Evolutionary conservation across 2,113 vertebrate genomes (phyloP).

Genomic region (Ceyx melanurus): DNA sequence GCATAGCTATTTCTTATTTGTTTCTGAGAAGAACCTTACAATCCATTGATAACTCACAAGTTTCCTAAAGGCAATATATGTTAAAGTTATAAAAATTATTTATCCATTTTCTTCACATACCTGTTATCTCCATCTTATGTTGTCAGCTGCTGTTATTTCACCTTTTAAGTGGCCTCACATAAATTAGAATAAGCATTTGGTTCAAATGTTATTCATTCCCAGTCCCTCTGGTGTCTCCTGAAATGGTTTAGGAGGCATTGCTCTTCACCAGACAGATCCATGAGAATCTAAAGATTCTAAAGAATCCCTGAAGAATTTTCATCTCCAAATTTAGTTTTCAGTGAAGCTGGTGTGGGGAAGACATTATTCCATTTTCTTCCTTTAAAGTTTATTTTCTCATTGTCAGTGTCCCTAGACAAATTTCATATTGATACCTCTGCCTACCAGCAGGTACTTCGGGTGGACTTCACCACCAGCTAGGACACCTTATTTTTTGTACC

Average conservation of each 20-base stretch:
- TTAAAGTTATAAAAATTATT: slow-evolving; percentile 24
- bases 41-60: slow-evolving; percentile 8
- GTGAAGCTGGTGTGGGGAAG: neutral
- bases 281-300: neutral
- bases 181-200: neutral
- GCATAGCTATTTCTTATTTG: slow-evolving; percentile 21
- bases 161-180: neutral
- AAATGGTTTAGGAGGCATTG: neutral
- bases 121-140: neutral
- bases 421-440: neutral
- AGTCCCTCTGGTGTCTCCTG: neutral
- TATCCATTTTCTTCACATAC: neutral
- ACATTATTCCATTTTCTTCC: neutral
- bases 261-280: neutral
- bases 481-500: neutral
- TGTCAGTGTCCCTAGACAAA: neutral
- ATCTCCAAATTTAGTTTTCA: neutral
- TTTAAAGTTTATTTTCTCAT: neutral
- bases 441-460: neutral
- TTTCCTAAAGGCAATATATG: neutral
- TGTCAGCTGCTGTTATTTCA: neutral
- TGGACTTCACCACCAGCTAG: neutral
- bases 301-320: neutral
- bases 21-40: slow-evolving; percentile 19
- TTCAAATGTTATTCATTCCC: neutral